Base-by-base conservation (phyloP, 2,113 vertebrate genomes). In the Bubo blakistoni region DNA sequence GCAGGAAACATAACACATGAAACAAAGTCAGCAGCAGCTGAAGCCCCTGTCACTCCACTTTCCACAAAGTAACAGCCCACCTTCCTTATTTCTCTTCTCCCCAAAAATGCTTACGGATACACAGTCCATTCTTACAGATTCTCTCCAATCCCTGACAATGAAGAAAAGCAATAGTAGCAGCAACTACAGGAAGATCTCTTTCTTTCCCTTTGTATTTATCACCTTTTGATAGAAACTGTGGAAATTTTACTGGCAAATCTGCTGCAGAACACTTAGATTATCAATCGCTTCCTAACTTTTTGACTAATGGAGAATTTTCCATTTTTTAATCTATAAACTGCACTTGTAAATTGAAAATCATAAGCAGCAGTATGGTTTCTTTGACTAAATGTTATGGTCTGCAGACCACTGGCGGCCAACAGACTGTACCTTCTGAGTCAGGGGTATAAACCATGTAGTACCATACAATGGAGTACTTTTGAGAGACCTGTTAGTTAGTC, bases 51-150 rank as follows among this genome's bases (percentile, higher is more conserved):
- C 12, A 51, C 14, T 63, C 7, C n/a, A 55, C n/a, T 55, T 65
- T 11, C 49, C 8, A 66, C 19, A 58, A 73, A 66, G 16, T 13
- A 83, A 79, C 9, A 82, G 18, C 10, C 18, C 11, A 59, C 13
- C 16, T 46, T 51, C 74, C 26, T 20, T n/a, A 11, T 14, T 58
- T 16, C 7, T 42, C 24, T 42, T 77, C 36, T 44, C 62, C 19
- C 7, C 29, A 46, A 66, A 80, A 77, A 5, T 2, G 0, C 8
- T 59, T 38, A n/a, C 0, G 2, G 16, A 52, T 36, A 71, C 8
- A 7, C 0, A 80, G 17, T 26, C 13, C 13, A 21, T 32, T 34
- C 34, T 69, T 22, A 38, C 3, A 72, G 32, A 59, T 19, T 57
- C 19, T n/a, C 63, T 51, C 10, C 20, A 73, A 34, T 8, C 10